Evolutionary conservation across 2,113 vertebrate species (phyloP), one percentile per base, ranked within the genome.

Genomic region (Sylvia atricapilla): DNA sequence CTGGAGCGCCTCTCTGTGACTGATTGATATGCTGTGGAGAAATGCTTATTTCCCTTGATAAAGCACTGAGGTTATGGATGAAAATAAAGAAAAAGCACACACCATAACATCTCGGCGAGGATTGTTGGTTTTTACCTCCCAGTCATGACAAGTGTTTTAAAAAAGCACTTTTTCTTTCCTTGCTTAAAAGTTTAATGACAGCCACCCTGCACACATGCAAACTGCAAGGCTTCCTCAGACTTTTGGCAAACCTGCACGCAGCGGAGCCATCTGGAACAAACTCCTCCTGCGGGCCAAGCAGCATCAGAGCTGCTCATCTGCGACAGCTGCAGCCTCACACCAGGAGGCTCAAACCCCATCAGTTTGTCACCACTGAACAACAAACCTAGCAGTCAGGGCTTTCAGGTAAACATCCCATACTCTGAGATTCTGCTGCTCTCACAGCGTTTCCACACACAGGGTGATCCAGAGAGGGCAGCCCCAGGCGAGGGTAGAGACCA

Each of bases 401-500:
- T 63, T 31, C 33, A 43, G 16, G 25, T 21, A 5, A 28, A 5
- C 0, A 1, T 11, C 55, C 73, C 47, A 39, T 2, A 58, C 8
- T 17, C 39, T 0, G 2, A 39, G 60, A 18, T 15, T 11, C 15
- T n/a, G 0, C 3, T 3, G 16, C 35, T 68, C 58, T 2, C 10
- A 22, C 13, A 31, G 46, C 0, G 0, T 11, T 35, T 21, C 24
- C 37, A 21, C 12, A 22, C 27, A 24, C 43, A 37, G 7, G 35
- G 37, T 27, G 24, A 64, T 15, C 6, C 0, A 0, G 53, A 77
- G 33, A 2, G 3, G 43, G 31, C 15, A 89, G 66, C n/a, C 20
- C 35, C 59, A 13, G 0, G 0, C 0, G 0, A 11, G 47, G 25
- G 25, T 1, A 63, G 73, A 58, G 73, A 56, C 7, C 35, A 37